A percentile compares a stretch with the other conserved stretches of the same genome.
These are phyloP conservation scores for Cryptops parisi DNA, from an alignment of 2,888 invertebrate genomes.

Conservation along the genomic window DNA sequence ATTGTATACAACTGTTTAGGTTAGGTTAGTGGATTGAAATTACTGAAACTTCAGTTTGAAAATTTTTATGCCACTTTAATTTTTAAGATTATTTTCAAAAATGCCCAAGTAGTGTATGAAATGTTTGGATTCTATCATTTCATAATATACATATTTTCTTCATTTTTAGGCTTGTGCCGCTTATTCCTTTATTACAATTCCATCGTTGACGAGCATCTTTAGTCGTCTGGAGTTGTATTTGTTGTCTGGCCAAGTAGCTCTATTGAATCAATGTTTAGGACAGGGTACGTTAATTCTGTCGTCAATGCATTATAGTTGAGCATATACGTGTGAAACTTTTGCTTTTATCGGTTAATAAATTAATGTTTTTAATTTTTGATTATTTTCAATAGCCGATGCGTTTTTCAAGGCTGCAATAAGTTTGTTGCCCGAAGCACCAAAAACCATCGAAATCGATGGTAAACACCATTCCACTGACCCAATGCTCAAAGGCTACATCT, in stretches of 20 bases:
- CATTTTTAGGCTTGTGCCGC: slow-evolving; percentile 90
- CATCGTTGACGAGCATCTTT: slow-evolving; percentile 72
- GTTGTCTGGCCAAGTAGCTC: slow-evolving; percentile 71
- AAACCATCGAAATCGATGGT: slow-evolving; percentile 53
- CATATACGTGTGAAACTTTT: too few species aligned
- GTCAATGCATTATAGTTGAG: too few species aligned
- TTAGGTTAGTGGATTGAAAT: too few species aligned
- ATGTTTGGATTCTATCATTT: too few species aligned
- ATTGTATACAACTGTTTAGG: too few species aligned
- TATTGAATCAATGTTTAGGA: slow-evolving; percentile 76
- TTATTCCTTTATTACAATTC: slow-evolving; percentile 89
- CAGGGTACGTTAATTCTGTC: slow-evolving; percentile 59
- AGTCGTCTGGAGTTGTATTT: slow-evolving; percentile 70
- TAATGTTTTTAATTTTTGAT: slow-evolving; percentile 16
- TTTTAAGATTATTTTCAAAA: too few species aligned
- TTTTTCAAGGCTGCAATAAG: slow-evolving; percentile 79
- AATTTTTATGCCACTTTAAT: too few species aligned
- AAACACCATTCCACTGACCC: slow-evolving; percentile 55
- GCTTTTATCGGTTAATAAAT: neutral
- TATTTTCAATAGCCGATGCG: slow-evolving; percentile 58
- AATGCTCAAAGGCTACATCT: slow-evolving; percentile 32
- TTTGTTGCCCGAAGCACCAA: slow-evolving; percentile 61
- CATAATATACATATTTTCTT: too few species aligned
- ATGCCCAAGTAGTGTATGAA: too few species aligned
- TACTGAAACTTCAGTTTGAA: too few species aligned